Evolutionary conservation across 2,888 invertebrate genomes (phyloP).

Genomic region (Pseudanteris insignis): DNA sequence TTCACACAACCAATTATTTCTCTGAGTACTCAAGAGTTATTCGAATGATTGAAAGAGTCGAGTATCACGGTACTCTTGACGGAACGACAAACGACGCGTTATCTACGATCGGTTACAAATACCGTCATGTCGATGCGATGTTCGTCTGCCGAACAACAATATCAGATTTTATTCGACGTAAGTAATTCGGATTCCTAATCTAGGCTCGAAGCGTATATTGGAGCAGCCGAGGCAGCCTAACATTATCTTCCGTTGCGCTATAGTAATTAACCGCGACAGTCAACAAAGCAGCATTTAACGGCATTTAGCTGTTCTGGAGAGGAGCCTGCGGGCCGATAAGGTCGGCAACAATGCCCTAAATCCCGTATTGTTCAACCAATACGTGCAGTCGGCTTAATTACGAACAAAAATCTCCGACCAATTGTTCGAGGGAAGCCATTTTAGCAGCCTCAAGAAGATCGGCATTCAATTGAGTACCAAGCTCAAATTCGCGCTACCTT

Average conservation of each 20-base stretch:
- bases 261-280: slow-evolving; percentile 61
- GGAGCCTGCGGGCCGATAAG: slow-evolving; percentile 55
- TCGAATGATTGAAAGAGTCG: no score
- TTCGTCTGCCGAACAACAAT: slow-evolving; percentile 15
- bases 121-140: slow-evolving; percentile 3
- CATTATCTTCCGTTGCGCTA: slow-evolving; percentile 34
- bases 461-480: slow-evolving; percentile 29
- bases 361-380: slow-evolving; percentile 60
- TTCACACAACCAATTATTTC: no score
- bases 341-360: slow-evolving; percentile 60
- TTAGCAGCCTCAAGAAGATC: slow-evolving; percentile 35
- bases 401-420: slow-evolving; percentile 54
- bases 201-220: slow-evolving; percentile 23
- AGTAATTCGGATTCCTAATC: slow-evolving; percentile 36
- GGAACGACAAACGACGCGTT: slow-evolving; percentile 16
- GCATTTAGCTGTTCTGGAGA: slow-evolving; percentile 48
- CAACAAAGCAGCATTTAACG: slow-evolving; percentile 61
- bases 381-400: slow-evolving; percentile 58
- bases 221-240: slow-evolving; percentile 22
- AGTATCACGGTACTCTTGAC: no score
- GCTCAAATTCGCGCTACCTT: slow-evolving; percentile 17
- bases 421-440: slow-evolving; percentile 55
- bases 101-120: slow-evolving; percentile 11
- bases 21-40: no score
- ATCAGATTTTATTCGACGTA: slow-evolving; percentile 39